Percentiles rank a stretch among this genome's conserved stretches.
Evolutionary conservation across 2,888 invertebrate species (phyloP).

Genomic region (Dryocosmus kuriphilus): DNA sequence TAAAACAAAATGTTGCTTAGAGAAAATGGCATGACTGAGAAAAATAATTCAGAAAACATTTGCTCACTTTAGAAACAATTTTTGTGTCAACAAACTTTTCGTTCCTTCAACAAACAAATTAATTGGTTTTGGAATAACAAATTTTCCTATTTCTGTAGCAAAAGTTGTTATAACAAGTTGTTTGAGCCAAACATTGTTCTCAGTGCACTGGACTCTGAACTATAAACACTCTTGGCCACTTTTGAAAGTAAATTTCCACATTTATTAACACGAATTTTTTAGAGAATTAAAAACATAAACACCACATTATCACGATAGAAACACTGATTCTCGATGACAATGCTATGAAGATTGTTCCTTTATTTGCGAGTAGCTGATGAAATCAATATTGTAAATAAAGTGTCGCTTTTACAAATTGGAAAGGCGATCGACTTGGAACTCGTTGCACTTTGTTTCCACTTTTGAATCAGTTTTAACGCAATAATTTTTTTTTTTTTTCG

Average conservation of each 20-base stretch:
- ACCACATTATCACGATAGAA: not conserved
- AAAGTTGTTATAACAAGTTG: no score
- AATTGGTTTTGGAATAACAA: no score
- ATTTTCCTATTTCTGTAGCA: no score
- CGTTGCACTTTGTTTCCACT: not conserved
- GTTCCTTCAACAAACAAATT: no score
- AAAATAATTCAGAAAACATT: no score
- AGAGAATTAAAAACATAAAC: not conserved
- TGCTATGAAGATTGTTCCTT: not conserved
- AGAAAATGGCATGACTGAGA: no score
- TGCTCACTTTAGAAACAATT: no score
- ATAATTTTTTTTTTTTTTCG: not conserved
- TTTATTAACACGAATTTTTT: not conserved
- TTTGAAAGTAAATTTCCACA: not conserved
- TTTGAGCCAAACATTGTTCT: no score
- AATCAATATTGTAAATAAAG: not conserved
- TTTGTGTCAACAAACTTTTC: no score
- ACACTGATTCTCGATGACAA: not conserved
- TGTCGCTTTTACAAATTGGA: conserved; percentile 18
- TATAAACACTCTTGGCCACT: not conserved
- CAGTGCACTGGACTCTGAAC: not conserved
- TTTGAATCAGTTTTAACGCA: not conserved
- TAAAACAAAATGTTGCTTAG: no score
- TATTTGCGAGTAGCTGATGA: not conserved
- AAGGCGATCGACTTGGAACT: conserved; percentile 13